Evolutionary conservation across 2,797 vertebrate genomes (phyloP), one percentile per base, ranked within the genome.

Genomic region (Jordanella pulchra): DNA sequence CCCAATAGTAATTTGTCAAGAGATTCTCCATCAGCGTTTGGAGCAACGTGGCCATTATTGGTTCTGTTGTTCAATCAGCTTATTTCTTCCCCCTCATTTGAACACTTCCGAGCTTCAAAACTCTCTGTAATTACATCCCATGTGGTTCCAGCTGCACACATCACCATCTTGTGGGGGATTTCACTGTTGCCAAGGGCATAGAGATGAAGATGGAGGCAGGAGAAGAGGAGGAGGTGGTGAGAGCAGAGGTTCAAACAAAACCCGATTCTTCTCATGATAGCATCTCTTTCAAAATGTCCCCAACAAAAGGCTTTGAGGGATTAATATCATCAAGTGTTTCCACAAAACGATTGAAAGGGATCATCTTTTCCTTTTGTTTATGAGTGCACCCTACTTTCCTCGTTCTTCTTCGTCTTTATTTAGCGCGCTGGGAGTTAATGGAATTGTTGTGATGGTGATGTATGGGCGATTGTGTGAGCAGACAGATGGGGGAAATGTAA

Each of bases 401-500:
- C 30, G 17, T 23, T 23, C 15, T 42, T 18, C 42, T 4, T 27
- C 6, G 64, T 75, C 75, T 80, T 84, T 83, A 77, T 84, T 87
- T 83, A 90, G 87, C 69, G 53, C 81, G 72, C 73, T 48, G 60
- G 85, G 86, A 92, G 86, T 91, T 89, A 92, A 93, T 93, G 86
- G 88, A 91, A 94, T 91, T 90, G 88, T 91, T 84, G 86, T 86
- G 88, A 91, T 90, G 87, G 83, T 93, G 91, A 94, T 94, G 84
- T 92, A 92, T 91, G 87, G 88, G 63, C 83, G 75, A 83, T 79
- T 75, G 79, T 77, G 84, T 14, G 77, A 72, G 80, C 68, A 83
- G 89, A 92, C 93, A 91, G 90, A 93, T 90, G 90, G 91, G 60
- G 80, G 82, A 89, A 93, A 93, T 89, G 90, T 89, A 93, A 92